Percentiles rank a stretch among this genome's conserved stretches.
phyloP scores from a whole-genome alignment of 2,113 vertebrate genomes.

The Blennius ocellaris region DNA sequence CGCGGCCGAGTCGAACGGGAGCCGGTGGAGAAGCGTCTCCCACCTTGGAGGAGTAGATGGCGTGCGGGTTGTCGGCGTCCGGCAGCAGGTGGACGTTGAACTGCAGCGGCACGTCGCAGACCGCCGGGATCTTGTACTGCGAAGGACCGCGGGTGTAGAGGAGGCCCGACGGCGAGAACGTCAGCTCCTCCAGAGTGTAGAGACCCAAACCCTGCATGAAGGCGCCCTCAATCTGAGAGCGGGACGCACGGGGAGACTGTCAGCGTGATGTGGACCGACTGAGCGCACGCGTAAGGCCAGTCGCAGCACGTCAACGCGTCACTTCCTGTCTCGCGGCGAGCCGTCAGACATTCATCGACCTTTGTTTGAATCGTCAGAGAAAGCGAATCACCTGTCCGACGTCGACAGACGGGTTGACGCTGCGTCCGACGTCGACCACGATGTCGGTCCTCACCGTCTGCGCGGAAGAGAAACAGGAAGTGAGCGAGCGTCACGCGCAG shows the following conservation, averaged over 20 bases:
- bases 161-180: constrained; percentile 85
- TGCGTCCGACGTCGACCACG: constrained; percentile 85
- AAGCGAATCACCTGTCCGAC: constrained; percentile 87
- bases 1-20: not conserved
- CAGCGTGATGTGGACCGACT: too few species aligned
- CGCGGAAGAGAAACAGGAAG: too few species aligned
- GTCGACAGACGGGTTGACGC: constrained; percentile 90
- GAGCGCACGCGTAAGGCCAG: too few species aligned
- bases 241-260: not conserved
- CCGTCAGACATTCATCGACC: too few species aligned
- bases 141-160: constrained; percentile 85
- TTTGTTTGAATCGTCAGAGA: too few species aligned
- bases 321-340: too few species aligned
- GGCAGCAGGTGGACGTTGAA: constrained; percentile 86
- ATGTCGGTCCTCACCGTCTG: constrained; percentile 90
- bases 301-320: too few species aligned
- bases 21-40: not conserved
- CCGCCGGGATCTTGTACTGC: constrained; percentile 89
- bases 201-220: constrained; percentile 89
- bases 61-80: constrained; percentile 82
- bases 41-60: constrained; percentile 92
- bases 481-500: too few species aligned
- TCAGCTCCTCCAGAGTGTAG: constrained; percentile 89
- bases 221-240: constrained; percentile 86
- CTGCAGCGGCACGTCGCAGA: constrained; percentile 87